phyloP scores from a whole-genome alignment of 2,888 invertebrate species.

The Apamea epomidion region DNA sequence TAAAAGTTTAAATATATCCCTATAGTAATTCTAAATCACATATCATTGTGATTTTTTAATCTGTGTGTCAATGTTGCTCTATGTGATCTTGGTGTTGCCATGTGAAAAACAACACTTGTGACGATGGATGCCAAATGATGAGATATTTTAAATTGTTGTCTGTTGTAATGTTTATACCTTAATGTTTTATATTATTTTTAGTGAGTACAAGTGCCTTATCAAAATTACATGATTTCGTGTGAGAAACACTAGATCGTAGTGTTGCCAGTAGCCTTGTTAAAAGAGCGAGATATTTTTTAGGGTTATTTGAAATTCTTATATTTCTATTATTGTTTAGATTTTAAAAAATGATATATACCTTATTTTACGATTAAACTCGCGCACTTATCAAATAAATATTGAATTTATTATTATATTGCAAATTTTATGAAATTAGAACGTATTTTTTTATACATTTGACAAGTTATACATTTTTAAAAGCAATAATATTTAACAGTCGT shows the following conservation, averaged over 20 bases:
- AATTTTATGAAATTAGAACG: neutral
- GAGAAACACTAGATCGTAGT: slow-evolving; percentile 49
- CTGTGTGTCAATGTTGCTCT: slow-evolving; percentile 60
- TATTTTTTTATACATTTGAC: neutral
- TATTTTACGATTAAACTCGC: slow-evolving; percentile 4
- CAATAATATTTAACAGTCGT: neutral
- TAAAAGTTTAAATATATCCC: slow-evolving; percentile 39
- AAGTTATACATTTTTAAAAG: neutral
- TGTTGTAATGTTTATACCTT: slow-evolving; percentile 74
- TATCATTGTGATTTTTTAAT: slow-evolving; percentile 67
- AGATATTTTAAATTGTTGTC: slow-evolving; percentile 76
- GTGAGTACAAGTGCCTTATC: slow-evolving; percentile 74
- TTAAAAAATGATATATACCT: neutral
- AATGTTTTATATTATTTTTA: slow-evolving; percentile 66
- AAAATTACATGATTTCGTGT: slow-evolving; percentile 61
- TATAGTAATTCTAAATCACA: slow-evolving; percentile 53
- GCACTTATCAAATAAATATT: neutral
- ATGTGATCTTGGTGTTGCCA: slow-evolving; percentile 81
- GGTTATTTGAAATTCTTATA: neutral
- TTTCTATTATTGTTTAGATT: slow-evolving; percentile 6
- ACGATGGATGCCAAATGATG: slow-evolving; percentile 83
- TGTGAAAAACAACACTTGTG: slow-evolving; percentile 72
- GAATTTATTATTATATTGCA: neutral
- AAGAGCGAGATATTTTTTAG: neutral
- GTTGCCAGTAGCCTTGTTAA: slow-evolving; percentile 57